Evolutionary conservation across 2,113 vertebrate species (phyloP), one percentile per base, ranked within the genome.

Genomic region (Camelus dromedarius): DNA sequence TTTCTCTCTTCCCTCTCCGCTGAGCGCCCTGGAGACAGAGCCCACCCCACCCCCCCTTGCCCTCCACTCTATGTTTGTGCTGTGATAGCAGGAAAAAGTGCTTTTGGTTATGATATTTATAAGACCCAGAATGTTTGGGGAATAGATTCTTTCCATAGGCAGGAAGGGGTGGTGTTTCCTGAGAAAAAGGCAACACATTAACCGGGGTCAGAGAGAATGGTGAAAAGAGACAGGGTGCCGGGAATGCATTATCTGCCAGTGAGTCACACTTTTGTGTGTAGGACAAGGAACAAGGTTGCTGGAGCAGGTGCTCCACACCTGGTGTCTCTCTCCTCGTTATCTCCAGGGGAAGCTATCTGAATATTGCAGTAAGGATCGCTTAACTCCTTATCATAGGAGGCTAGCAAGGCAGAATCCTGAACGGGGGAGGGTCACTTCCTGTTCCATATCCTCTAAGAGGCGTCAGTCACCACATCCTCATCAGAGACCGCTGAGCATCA

Each of bases 1-100:
- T 72, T 73, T 48, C 16, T 72, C 56, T 92, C 48, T 35, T 64
- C 28, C 72, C 46, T 73, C 73, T 50, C 56, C 64, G 64, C 72
- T 79, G 64, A 89, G 46, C 72, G 28, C 35, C 32, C 46, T 35
- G 16, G 42, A 76, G 60, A 67, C n/a, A 48, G 54, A 72, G 32
- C 7, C 58, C 46, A 13, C 26, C 46, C 4, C 14, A 22, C 1
- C 4, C 15, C 15, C 14, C 7, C 3, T 56, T 4, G 1, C 69
- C 35, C 15, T 93, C 60, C 22, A 22, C 15, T 85, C 5, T 52
- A 32, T 72, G 22, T 64, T 26, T 87, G 35, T 30, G 24, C 64
- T 76, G 38, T 75, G 3, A 19, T 69, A 16, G 10, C 3, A 66
- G 50, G 20, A 24, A 73, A 67, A 83, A n/a, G 52, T 10, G 14